A percentile compares a stretch with the other conserved stretches of the same genome.
Evolutionary conservation across 64 coral and sea anemone species (phyloP).

Genomic region (Pocillopora verrucosa): DNA sequence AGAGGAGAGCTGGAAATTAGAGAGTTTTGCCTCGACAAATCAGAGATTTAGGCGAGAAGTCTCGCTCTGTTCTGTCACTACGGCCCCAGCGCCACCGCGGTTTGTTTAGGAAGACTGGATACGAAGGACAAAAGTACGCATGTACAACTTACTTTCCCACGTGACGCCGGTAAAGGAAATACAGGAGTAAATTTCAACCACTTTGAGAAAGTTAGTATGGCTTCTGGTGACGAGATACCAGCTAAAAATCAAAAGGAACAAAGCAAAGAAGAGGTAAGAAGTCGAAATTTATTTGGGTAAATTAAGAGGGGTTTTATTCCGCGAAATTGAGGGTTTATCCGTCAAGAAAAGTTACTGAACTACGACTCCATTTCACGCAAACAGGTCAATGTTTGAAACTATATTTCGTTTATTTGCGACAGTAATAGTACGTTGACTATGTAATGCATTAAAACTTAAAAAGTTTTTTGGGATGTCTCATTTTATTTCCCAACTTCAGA

Average conservation of each 20-base stretch:
- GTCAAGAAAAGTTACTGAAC: not conserved
- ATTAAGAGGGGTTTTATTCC: not conserved
- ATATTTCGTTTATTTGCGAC: not conserved
- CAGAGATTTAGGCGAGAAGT: not conserved
- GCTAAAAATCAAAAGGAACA: constrained; percentile 74
- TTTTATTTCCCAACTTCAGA: not conserved
- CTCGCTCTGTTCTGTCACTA: too few species aligned
- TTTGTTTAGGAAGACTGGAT: not conserved
- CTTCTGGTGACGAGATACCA: constrained; percentile 79
- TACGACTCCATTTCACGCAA: not conserved
- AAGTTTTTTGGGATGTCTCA: not conserved
- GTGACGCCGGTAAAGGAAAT: constrained; percentile 66
- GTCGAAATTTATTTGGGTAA: constrained; percentile 8
- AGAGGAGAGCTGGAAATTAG: too few species aligned
- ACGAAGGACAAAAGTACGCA: constrained; percentile 19
- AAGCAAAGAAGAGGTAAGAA: constrained; percentile 49
- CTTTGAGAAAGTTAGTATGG: constrained; percentile 55
- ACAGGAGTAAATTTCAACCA: constrained; percentile 8
- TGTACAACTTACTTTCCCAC: constrained; percentile 53
- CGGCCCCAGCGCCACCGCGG: too few species aligned
- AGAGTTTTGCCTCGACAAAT: too few species aligned
- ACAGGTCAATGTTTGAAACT: not conserved
- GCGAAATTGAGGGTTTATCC: not conserved
- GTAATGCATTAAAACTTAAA: not conserved
- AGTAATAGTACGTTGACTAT: not conserved